phyloP scores from a whole-genome alignment of 2,888 invertebrate species.

The Ennomos quercinarius region DNA sequence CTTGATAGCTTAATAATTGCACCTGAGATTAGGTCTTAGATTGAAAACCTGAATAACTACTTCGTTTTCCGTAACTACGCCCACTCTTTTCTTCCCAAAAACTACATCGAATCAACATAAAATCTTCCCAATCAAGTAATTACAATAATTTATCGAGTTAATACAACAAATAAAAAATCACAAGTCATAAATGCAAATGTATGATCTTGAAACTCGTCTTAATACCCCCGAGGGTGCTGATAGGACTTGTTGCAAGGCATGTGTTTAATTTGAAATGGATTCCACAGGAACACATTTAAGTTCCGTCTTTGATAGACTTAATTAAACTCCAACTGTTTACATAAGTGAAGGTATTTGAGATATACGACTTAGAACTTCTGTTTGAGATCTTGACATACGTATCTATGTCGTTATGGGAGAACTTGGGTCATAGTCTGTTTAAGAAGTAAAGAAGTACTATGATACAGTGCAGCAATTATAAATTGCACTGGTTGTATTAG shows the following conservation, averaged over 20 bases:
- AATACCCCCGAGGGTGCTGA: slow-evolving; percentile 34
- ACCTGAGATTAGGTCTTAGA: too few species aligned
- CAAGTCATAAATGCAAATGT: slow-evolving; percentile 43
- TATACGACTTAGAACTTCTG: slow-evolving; percentile 24
- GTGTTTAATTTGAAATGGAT: slow-evolving; percentile 25
- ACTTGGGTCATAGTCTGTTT: too few species aligned
- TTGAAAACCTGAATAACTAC: neutral
- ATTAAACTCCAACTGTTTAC: slow-evolving; percentile 31
- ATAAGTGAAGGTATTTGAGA: slow-evolving; percentile 26
- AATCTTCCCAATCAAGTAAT: slow-evolving; percentile 34
- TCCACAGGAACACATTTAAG: slow-evolving; percentile 30
- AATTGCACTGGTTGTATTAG: too few species aligned
- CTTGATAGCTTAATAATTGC: too few species aligned
- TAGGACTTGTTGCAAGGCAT: slow-evolving; percentile 25
- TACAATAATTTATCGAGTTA: slow-evolving; percentile 34
- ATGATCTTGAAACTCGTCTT: slow-evolving; percentile 39
- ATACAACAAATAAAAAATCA: slow-evolving; percentile 24
- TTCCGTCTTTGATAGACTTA: slow-evolving; percentile 32
- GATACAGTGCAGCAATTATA: too few species aligned
- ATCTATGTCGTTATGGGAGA: too few species aligned
- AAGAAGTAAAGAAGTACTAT: too few species aligned
- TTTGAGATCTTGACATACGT: slow-evolving; percentile 15
- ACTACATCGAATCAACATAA: slow-evolving; percentile 7
- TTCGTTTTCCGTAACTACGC: neutral
- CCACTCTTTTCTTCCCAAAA: neutral